These are phyloP conservation scores for Drosophila setosimentum DNA, from an alignment of 2,888 invertebrate species.

Conservation along the genomic window DNA sequence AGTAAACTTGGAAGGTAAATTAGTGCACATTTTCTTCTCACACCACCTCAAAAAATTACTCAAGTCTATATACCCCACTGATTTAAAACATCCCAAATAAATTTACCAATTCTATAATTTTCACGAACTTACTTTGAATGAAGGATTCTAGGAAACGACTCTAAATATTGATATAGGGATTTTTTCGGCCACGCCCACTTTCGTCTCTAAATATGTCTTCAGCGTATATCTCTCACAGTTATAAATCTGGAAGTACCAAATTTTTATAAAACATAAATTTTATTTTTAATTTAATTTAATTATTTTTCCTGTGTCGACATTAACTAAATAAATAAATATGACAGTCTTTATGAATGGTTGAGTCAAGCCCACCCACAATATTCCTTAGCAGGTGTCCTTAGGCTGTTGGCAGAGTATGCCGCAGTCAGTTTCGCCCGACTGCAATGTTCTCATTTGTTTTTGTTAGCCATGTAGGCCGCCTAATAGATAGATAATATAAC, in stretches of 20 bases:
- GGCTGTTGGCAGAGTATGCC: not conserved
- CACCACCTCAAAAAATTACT: not conserved
- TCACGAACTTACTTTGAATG: not conserved
- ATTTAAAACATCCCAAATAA: not conserved
- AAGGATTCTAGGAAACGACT: not conserved
- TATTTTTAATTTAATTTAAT: not conserved
- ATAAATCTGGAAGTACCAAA: not conserved
- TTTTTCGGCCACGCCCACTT: not conserved
- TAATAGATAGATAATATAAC: conserved; percentile 67
- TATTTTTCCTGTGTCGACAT: not conserved
- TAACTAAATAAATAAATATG: not conserved
- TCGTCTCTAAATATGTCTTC: too few species aligned
- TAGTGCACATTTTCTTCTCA: too few species aligned
- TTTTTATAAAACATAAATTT: not conserved
- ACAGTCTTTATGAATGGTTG: not conserved
- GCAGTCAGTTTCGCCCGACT: not conserved
- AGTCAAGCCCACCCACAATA: not conserved
- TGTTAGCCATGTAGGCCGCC: conserved; percentile 65
- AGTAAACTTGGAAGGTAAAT: too few species aligned
- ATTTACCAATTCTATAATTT: not conserved
- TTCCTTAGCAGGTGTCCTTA: not conserved
- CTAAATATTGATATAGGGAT: not conserved
- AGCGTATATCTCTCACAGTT: not conserved
- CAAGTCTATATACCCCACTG: not conserved
- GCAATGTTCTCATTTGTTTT: conserved; percentile 9